These are phyloP conservation scores for Bombus sylvicola DNA, from an alignment of 1,140 invertebrate species.

Conservation along the genomic window DNA sequence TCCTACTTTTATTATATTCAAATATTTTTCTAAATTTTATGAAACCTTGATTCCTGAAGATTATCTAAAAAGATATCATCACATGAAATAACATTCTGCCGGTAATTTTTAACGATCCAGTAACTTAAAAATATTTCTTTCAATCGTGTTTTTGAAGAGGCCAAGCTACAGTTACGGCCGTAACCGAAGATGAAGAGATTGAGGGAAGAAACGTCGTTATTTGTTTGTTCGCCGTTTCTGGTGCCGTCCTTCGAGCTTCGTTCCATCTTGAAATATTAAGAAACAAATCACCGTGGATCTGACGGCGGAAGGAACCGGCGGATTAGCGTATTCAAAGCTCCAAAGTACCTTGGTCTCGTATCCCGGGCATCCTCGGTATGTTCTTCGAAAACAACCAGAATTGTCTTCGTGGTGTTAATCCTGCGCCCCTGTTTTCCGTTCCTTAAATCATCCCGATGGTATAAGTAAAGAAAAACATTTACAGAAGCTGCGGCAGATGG, in stretches of 20 bases:
- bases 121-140: not conserved
- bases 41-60: not conserved
- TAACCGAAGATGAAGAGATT: slow-evolving; percentile 12
- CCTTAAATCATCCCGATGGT: slow-evolving; percentile 30
- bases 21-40: no score
- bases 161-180: not conserved
- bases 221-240: slow-evolving; percentile 46
- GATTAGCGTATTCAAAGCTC: slow-evolving; percentile 34
- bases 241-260: slow-evolving; percentile 8
- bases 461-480: slow-evolving; percentile 40
- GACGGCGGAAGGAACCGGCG: slow-evolving; percentile 28
- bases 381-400: slow-evolving; percentile 38
- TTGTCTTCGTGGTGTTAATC: slow-evolving; percentile 22
- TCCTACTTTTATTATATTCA: no score
- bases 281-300: slow-evolving; percentile 48
- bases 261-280: slow-evolving; percentile 43
- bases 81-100: not conserved
- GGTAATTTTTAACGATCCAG: not conserved
- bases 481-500: slow-evolving; percentile 11
- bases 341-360: not conserved
- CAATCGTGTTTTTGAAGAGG: not conserved
- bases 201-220: slow-evolving; percentile 26
- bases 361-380: slow-evolving; percentile 10
- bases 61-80: not conserved
- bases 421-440: slow-evolving; percentile 25